Evolutionary conservation across 2,888 invertebrate species (phyloP).

Genomic region (Ferdinandea cuprea): DNA sequence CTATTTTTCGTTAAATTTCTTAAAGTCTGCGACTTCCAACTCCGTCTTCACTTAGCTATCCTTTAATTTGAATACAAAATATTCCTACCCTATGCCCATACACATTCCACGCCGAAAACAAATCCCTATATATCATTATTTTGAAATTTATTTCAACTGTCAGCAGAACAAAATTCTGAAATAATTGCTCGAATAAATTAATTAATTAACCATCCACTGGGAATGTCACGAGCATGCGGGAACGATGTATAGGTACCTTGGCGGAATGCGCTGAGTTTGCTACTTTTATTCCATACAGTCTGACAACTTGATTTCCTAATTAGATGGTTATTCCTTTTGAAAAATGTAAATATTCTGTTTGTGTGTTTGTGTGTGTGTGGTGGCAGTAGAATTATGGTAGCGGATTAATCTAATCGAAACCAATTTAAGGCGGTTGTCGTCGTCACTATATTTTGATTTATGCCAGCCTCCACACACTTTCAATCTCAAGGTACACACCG

Average conservation of each 20-base stretch:
- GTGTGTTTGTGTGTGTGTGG: too few relatives aligned
- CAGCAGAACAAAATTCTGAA: neutral
- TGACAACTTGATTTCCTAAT: conserved; percentile 1
- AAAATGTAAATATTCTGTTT: too few relatives aligned
- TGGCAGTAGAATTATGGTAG: too few relatives aligned
- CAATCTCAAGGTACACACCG: too few relatives aligned
- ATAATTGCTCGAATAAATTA: neutral
- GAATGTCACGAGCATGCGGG: neutral
- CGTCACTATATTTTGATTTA: too few relatives aligned
- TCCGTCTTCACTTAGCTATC: too few relatives aligned
- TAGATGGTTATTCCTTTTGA: neutral
- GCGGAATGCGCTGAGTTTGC: neutral
- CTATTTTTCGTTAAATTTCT: too few relatives aligned
- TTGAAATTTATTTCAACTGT: neutral
- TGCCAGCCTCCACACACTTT: too few relatives aligned
- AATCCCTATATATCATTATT: neutral
- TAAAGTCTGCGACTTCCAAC: too few relatives aligned
- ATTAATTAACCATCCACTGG: neutral
- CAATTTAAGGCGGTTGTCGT: too few relatives aligned
- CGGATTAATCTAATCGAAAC: too few relatives aligned
- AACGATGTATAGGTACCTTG: neutral
- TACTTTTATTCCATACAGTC: neutral
- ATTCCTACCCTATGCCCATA: neutral
- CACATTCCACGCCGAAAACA: neutral
- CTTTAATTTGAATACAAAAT: too few relatives aligned